A percentile compares a stretch with the other conserved stretches of the same genome.
Evolutionary conservation across 2,888 invertebrate species (phyloP).

Genomic region (Acrobasis suavella): DNA sequence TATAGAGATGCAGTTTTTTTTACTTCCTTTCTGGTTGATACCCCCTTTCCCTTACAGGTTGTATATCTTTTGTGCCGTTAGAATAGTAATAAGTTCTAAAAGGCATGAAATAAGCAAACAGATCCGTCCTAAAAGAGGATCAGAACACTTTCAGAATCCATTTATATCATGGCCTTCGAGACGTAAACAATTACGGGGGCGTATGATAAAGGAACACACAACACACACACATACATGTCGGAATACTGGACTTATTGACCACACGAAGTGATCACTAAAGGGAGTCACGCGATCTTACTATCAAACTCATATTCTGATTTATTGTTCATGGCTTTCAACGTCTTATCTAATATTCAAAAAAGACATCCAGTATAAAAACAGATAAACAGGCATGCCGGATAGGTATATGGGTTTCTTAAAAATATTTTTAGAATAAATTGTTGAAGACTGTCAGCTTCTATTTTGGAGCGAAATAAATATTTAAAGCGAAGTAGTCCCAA

Average conservation of each 20-base stretch:
- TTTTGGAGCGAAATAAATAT: conserved; percentile 1
- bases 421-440: neutral
- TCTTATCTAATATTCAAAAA: neutral
- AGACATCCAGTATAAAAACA: neutral
- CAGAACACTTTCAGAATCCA: neutral
- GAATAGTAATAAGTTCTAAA: neutral
- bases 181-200: neutral
- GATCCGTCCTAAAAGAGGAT: neutral
- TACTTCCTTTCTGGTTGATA: no score
- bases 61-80: no score
- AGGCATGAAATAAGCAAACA: neutral
- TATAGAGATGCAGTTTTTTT: no score
- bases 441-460: neutral
- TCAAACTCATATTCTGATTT: neutral
- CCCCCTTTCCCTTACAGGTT: no score
- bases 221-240: neutral
- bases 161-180: neutral
- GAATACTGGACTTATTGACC: neutral
- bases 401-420: neutral
- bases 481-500: neutral
- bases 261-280: neutral
- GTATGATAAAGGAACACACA: neutral
- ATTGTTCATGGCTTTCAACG: neutral
- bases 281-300: neutral
- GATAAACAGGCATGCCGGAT: neutral